phyloP scores from a whole-genome alignment of 2,113 vertebrate species.

The Vicugna pacos region DNA sequence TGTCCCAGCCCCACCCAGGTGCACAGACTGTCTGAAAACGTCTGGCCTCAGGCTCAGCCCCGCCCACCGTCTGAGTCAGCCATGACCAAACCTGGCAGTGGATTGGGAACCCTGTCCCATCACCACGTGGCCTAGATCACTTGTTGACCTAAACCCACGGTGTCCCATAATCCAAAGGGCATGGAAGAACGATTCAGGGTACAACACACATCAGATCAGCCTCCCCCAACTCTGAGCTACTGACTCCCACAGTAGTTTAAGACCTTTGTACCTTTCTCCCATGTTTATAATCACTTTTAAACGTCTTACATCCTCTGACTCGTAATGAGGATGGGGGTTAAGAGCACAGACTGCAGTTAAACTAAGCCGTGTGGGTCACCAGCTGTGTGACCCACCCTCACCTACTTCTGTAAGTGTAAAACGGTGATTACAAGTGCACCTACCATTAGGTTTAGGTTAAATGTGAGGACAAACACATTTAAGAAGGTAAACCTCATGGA shows the following conservation, averaged over 20 bases:
- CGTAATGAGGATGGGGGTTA: no score
- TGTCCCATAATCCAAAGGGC: not conserved
- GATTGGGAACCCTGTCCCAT: not conserved
- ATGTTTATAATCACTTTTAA: not conserved
- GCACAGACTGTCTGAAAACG: not conserved
- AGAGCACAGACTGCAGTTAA: not conserved
- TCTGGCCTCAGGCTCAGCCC: not conserved
- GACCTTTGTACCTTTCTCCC: not conserved
- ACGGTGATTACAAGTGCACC: not conserved
- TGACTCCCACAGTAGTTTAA: not conserved
- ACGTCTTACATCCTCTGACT: not conserved
- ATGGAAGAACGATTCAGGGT: not conserved
- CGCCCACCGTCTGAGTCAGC: not conserved
- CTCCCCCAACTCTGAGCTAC: not conserved
- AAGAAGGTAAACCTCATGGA: not conserved
- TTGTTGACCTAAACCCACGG: not conserved
- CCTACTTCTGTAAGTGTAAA: not conserved
- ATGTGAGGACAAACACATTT: not conserved
- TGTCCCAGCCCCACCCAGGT: not conserved
- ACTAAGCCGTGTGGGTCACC: not conserved
- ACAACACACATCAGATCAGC: not conserved
- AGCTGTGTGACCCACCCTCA: not conserved
- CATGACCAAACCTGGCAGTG: not conserved
- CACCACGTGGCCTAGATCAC: not conserved
- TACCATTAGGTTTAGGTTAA: not conserved